Base-by-base conservation (phyloP, 2,888 invertebrate species). In the Chrysopilus asiliformis region DNA sequence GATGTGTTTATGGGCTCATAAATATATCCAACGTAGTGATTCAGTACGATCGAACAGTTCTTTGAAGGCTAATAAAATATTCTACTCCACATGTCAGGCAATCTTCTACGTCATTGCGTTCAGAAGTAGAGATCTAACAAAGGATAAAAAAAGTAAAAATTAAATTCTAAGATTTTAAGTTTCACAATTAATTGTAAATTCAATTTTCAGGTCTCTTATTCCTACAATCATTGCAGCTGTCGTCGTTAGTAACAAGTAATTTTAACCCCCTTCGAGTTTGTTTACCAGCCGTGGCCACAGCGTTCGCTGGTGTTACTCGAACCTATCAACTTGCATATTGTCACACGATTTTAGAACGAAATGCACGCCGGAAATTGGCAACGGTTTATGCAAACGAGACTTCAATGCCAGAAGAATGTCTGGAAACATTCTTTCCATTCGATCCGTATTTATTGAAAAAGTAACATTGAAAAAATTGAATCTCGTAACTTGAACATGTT, bases 91-190 rank as follows among this genome's bases (percentile, higher is more conserved):
- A 4, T 93, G 93, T 49, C 94, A 97, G 60, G 79, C 87, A 0
- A 67, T 94, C 29, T 94, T 97, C 65, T 93, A 95, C 60, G 68
- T 93, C 12, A 78, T 97, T 41, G 82, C 86, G 0, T 94, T 93
- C 57, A 76, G 90, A 41, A 83, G 89, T 56, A 79, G 78, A 48
- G 82, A 91, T 53, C 68, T 95, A 47, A 76, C 87, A 28, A 70
- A 69, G 38, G 74, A 68, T 48, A 76, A 76, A 56, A 80, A 81
- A 66, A 79, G 90, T 85, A 60, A 72, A 71, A 68, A 40, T 32
- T 3, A 15, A 4, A 15, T 12, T 18, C 18, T 16, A 37, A 13
- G 25, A 24, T 41, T 22, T 38, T 39, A 32, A 31, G 19, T 40
- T 38, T n/a, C 36, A 34, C 18, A 31, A 16, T 8, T 22, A 18